Percentiles rank a stretch among this genome's conserved stretches.
phyloP scores from a whole-genome alignment of 2,797 vertebrate genomes.

The Thaleichthys pacificus region DNA sequence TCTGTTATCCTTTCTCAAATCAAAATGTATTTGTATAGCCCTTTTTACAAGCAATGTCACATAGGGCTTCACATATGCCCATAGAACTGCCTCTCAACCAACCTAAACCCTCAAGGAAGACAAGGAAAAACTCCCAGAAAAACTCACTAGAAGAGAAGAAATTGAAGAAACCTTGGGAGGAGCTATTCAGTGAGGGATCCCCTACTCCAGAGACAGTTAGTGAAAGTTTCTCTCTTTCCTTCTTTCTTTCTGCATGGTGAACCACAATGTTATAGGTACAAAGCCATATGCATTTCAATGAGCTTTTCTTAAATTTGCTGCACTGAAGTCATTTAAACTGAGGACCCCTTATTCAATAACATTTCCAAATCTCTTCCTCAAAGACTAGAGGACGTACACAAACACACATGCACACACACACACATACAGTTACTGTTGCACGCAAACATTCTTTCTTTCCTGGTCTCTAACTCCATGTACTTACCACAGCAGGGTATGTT shows the following conservation, averaged over 20 bases:
- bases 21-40: too few species aligned
- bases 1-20: conserved; percentile 63
- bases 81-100: too few species aligned
- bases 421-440: not conserved
- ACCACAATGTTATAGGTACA: conserved; percentile 75
- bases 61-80: too few species aligned
- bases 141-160: too few species aligned
- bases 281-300: conserved; percentile 85
- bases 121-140: too few species aligned
- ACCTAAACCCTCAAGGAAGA: too few species aligned
- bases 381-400: conserved; percentile 52
- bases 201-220: too few species aligned
- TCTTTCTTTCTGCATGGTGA: conserved; percentile 39
- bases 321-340: conserved; percentile 70
- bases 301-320: conserved; percentile 69
- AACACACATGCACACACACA: conserved; percentile 19
- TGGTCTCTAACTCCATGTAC: conserved; percentile 12
- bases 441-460: conserved; percentile 15
- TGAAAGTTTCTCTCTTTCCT: conserved; percentile 18
- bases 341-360: conserved; percentile 67
- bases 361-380: conserved; percentile 71
- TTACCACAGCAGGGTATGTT: too few species aligned
- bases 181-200: too few species aligned
- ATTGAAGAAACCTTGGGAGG: too few species aligned
- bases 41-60: too few species aligned